Evolutionary conservation across 2,797 vertebrate species (phyloP).

Genomic region (Mus caroli): DNA sequence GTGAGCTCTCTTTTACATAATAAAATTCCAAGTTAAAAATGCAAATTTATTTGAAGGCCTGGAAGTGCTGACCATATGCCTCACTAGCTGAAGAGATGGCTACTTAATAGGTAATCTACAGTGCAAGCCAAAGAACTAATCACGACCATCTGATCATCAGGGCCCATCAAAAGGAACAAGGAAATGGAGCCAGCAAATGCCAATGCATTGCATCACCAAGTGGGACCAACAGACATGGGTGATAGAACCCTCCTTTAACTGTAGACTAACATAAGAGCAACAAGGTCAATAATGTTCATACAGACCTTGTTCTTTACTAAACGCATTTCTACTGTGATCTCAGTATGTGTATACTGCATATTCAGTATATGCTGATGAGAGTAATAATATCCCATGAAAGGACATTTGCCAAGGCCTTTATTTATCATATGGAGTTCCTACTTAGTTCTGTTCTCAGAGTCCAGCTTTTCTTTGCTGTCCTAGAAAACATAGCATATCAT

Average conservation of each 20-base stretch:
- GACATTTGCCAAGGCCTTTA: background rate
- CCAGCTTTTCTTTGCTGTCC: background rate
- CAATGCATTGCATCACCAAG: background rate
- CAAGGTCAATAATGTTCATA: no score
- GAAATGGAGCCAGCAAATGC: constrained; percentile 52
- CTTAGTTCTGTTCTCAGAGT: background rate
- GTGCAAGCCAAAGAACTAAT: constrained; percentile 75
- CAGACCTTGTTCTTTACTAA: background rate
- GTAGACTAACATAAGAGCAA: background rate
- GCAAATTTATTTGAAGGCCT: constrained; percentile 81
- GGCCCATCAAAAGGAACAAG: constrained; percentile 43
- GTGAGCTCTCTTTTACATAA: constrained; percentile 77
- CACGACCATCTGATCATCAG: constrained; percentile 78
- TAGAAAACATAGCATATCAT: background rate
- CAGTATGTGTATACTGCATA: background rate
- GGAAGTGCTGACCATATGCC: constrained; percentile 81
- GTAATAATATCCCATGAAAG: background rate
- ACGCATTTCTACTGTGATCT: background rate
- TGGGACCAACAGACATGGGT: background rate
- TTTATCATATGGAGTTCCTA: background rate
- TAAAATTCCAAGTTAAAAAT: constrained; percentile 81
- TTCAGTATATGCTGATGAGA: background rate
- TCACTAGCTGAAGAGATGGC: constrained; percentile 70
- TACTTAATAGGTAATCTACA: constrained; percentile 81
- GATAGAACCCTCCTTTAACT: background rate